These are phyloP conservation scores for Poeciliopsis presidionis DNA, from an alignment of 2,797 vertebrate genomes.

Conservation along the genomic window DNA sequence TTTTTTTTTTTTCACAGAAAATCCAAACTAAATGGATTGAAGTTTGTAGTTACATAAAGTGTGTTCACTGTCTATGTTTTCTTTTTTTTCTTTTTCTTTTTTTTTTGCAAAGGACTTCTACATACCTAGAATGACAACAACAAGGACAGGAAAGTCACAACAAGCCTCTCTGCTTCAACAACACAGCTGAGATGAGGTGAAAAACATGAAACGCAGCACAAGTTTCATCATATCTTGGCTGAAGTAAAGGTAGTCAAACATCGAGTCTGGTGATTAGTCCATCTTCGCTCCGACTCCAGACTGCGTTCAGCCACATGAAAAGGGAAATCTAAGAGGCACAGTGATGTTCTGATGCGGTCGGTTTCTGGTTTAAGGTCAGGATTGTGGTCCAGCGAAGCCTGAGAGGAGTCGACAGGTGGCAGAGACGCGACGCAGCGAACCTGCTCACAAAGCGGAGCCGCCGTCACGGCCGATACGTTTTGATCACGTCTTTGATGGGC, in stretches of 20 bases:
- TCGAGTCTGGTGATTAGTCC: conserved; percentile 29
- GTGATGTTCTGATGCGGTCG: conserved; percentile 51
- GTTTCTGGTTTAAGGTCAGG: conserved; percentile 39
- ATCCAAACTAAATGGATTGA: neutral
- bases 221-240: conserved; percentile 18
- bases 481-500: conserved; percentile 98
- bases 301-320: conserved; percentile 30
- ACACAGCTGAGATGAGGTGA: conserved; percentile 30
- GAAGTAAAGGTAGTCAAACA: conserved; percentile 36
- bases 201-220: conserved; percentile 6
- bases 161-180: conserved; percentile 47
- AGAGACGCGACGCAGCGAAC: conserved; percentile 23
- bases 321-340: conserved; percentile 64
- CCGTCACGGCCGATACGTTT: conserved; percentile 97
- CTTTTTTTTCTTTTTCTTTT: neutral
- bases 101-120: neutral
- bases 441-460: conserved; percentile 8
- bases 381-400: conserved; percentile 54
- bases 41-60: neutral
- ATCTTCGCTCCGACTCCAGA: conserved; percentile 35
- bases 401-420: conserved; percentile 52
- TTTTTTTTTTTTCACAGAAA: neutral
- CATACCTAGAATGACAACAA: conserved; percentile 25
- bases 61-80: neutral
- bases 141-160: conserved; percentile 48